Evolutionary conservation across 2,888 invertebrate species (phyloP).

Genomic region (Anodontia alba): DNA sequence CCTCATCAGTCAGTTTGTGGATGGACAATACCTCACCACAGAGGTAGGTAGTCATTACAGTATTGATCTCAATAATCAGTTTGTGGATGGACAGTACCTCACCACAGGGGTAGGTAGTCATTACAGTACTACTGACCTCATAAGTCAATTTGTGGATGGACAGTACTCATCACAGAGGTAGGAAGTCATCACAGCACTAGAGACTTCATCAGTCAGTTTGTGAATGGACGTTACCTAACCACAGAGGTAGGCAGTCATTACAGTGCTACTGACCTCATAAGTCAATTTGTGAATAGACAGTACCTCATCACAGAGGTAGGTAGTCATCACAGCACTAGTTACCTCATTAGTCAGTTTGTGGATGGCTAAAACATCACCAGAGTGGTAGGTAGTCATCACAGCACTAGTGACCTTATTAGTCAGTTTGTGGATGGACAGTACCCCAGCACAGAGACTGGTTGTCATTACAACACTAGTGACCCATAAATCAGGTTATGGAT

Average conservation of each 20-base stretch:
- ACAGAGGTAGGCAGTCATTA: constrained; percentile 66
- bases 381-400: constrained; percentile 69
- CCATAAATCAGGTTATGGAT: too few relatives aligned
- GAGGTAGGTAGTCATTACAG: constrained; percentile 71
- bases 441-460: constrained; percentile 70
- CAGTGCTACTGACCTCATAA: constrained; percentile 71
- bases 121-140: constrained; percentile 67
- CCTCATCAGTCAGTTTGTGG: constrained; percentile 73
- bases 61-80: constrained; percentile 74
- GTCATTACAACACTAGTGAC: too few relatives aligned
- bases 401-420: constrained; percentile 74
- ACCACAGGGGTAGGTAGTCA: constrained; percentile 68
- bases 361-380: constrained; percentile 68
- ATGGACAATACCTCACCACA: constrained; percentile 72
- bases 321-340: constrained; percentile 73
- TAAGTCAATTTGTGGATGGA: constrained; percentile 73
- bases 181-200: constrained; percentile 72
- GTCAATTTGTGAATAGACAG: constrained; percentile 73
- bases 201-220: constrained; percentile 75
- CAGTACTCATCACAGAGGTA: constrained; percentile 59
- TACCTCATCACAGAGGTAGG: constrained; percentile 52
- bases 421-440: constrained; percentile 75
- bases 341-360: constrained; percentile 74
- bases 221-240: constrained; percentile 74
- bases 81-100: constrained; percentile 73